Base-by-base conservation (phyloP, 2,888 invertebrate genomes). In the Brachypalpus laphriformis region DNA sequence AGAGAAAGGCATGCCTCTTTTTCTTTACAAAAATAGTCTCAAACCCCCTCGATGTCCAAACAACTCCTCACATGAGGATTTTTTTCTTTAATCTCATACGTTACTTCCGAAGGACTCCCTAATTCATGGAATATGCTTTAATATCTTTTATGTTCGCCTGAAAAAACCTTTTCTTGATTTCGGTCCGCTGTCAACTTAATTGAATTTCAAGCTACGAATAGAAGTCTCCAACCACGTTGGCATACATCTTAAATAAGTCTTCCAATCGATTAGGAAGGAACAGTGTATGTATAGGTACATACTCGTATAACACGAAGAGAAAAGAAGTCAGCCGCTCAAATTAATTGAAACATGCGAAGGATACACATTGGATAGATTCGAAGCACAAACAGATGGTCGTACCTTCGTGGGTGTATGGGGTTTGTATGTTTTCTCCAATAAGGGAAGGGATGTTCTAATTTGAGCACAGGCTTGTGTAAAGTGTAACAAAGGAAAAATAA, bases 341-440 rank as follows among this genome's bases (percentile, higher is more conserved):
- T 81, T 75, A 81, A 81, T 81, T 68, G 75, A 81, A 81, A 63
- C 74, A 75, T 68, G 68, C 61, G 61, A 74, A 40, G 51, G 51
- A 68, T 54, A 45, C 31, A 45, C n/a, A 25, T 4, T 11, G 2
- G 18, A 47, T 11, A 31, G 22, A 31, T 18, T 34, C 16, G 16
- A 40, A 16, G 20, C 22, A 9, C 14, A 8, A 20, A 11, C 37
- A 57, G 47, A 57, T 71, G 71, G 18, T 59, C 34, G 20, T 45
- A 42, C 18, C 16, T 18, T 28, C 25, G 45, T 45, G 45, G 49
- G 20, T 45, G 47, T 8, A 9, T 56, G 18, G 18, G n/a, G 20
- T 37, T 16, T 40, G 28, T 9, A 47, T 47, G 47, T 20, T 34
- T n/a, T 14, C 9, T 20, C 20, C 31, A n/a, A 6, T 20, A 51